Evolutionary conservation across 2,888 invertebrate species (phyloP).

Genomic region (Drosophila kanekoi): DNA sequence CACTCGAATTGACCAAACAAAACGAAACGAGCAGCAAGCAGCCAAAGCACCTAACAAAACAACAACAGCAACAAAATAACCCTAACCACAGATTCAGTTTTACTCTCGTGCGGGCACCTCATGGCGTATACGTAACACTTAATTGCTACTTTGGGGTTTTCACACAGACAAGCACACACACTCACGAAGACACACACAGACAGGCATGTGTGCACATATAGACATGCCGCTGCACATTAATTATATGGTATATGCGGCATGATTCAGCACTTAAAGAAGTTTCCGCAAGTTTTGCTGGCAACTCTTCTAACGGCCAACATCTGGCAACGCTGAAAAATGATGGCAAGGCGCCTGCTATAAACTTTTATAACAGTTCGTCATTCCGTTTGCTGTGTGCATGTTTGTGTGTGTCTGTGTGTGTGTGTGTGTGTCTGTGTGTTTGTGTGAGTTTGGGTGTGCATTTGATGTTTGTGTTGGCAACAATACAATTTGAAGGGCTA

Average conservation of each 20-base stretch:
- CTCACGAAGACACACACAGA: too few species aligned
- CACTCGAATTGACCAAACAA: constrained; percentile 81
- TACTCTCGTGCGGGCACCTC: constrained; percentile 16
- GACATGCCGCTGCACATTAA: constrained; percentile 50
- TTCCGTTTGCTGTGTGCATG: not conserved
- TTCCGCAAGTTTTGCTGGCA: constrained; percentile 36
- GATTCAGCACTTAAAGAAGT: constrained; percentile 62
- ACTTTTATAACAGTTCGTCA: constrained; percentile 24
- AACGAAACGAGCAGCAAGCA: constrained; percentile 41
- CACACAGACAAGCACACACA: constrained; percentile 6
- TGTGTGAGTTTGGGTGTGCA: not conserved
- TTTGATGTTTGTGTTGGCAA: constrained; percentile 18
- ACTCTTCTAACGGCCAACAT: constrained; percentile 35
- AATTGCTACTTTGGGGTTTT: constrained; percentile 57
- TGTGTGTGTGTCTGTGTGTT: not conserved
- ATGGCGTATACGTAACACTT: constrained; percentile 66
- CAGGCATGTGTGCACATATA: constrained; percentile 6
- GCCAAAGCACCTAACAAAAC: constrained; percentile 8
- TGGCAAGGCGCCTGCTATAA: constrained; percentile 17
- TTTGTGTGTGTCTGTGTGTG: not conserved
- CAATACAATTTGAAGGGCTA: constrained; percentile 21
- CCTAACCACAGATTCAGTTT: constrained; percentile 23
- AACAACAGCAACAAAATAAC: not conserved
- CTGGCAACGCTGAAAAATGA: constrained; percentile 43
- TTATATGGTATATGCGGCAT: constrained; percentile 50